Evolutionary conservation across 2,113 vertebrate species (phyloP), one percentile per base, ranked within the genome.

Genomic region (pig (Sus scrofa)): DNA sequence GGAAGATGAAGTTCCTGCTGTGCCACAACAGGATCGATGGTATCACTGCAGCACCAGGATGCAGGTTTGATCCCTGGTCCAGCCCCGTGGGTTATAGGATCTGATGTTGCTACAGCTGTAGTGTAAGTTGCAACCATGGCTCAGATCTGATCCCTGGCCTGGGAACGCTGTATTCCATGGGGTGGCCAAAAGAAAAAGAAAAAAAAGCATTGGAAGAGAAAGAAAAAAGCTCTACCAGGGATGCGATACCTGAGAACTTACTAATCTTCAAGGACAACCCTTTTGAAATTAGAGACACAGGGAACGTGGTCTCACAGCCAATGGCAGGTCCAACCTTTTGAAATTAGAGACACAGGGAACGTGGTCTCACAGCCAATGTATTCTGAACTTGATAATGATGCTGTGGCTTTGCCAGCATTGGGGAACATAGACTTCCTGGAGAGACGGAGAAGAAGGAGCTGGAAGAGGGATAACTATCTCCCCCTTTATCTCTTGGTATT

Each of bases 401-500:
- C 19, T 18, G n/a, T 24, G 16, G 73, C n/a, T 30, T n/a, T 67
- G 67, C 68, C 84, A 13, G 79, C 62, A 22, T 30, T 10, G 34
- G 34, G 4, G 6, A 56, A 65, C 62, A 37, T 0, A 27, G 68
- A 34, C 44, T 1, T 14, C 52, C 71, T 7, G 15, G 63, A 56
- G 60, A 70, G 77, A 12, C 0, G 5, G 22, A 15, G 32, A 39
- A 6, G 32, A 10, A 22, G 0, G 15, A 81, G 39, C 0, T 1
- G 26, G 37, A 9, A 14, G 5, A 6, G 26, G 9, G n/a, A 34
- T 12, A 30, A 37, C 62, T 0, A 15, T 6, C 56, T 79, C 63
- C 44, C 56, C 30, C 63, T 18, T 50, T 34, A 1, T 20, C 52
- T 50, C 68, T 15, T 6, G 70, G 27, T 7, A 37, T 14, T 32